Evolutionary conservation across 2,888 invertebrate species (phyloP).

Genomic region (Ormyrus rosae): DNA sequence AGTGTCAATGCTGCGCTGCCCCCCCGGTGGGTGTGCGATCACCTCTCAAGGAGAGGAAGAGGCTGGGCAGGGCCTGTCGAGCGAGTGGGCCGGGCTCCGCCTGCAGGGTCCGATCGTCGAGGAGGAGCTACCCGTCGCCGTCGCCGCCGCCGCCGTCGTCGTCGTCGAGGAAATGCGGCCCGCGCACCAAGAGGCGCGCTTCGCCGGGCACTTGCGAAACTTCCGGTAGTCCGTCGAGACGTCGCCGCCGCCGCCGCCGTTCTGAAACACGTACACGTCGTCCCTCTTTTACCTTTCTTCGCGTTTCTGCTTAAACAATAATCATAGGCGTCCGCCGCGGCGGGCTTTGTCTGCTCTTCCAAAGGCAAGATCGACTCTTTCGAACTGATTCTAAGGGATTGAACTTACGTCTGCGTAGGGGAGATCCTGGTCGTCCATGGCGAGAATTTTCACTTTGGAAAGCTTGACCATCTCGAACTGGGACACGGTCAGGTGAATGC

Average conservation of each 20-base stretch:
- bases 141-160: background rate
- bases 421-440: slow-evolving; percentile 64
- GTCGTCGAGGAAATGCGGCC: background rate
- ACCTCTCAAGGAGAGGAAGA: background rate
- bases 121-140: background rate
- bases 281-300: background rate
- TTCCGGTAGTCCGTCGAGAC: slow-evolving; percentile 48
- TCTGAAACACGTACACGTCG: slow-evolving; percentile 39
- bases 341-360: too few species aligned
- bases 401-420: slow-evolving; percentile 49
- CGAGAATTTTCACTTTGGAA: slow-evolving; percentile 71
- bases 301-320: background rate
- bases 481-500: slow-evolving; percentile 71
- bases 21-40: background rate
- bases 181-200: slow-evolving; percentile 50
- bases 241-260: slow-evolving; percentile 31
- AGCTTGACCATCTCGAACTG: slow-evolving; percentile 68
- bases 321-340: too few species aligned
- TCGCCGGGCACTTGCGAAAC: slow-evolving; percentile 50
- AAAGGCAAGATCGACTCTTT: too few species aligned
- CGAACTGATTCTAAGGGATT: too few species aligned
- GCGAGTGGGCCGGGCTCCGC: slow-evolving; percentile 49
- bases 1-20: slow-evolving; percentile 20
- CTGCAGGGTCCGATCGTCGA: slow-evolving; percentile 24
- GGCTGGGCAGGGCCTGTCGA: slow-evolving; percentile 48